phyloP scores from a whole-genome alignment of 2,113 vertebrate genomes.

The Hypocryptadius cinnamomeus region DNA sequence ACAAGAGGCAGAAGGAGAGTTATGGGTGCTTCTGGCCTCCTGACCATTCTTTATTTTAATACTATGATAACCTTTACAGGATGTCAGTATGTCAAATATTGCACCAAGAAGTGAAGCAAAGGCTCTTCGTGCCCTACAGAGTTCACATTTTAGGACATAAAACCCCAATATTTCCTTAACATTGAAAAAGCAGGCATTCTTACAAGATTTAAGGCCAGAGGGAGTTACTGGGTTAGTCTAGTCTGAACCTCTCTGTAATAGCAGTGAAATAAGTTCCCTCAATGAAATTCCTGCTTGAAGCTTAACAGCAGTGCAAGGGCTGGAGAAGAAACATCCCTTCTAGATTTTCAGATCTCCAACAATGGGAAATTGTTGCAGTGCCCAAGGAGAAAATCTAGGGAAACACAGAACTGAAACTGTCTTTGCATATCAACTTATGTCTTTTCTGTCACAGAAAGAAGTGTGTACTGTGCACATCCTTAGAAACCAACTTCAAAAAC shows the following conservation, averaged over 20 bases:
- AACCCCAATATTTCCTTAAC: not conserved
- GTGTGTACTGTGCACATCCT: not conserved
- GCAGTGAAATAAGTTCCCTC: not conserved
- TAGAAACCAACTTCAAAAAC: not conserved
- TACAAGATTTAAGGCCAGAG: not conserved
- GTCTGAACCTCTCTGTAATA: not conserved
- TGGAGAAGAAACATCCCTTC: not conserved
- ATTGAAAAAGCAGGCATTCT: not conserved
- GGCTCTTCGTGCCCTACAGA: not conserved
- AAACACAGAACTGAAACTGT: not conserved
- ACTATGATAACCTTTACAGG: not conserved
- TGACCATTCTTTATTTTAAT: constrained; percentile 31
- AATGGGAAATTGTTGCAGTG: not conserved
- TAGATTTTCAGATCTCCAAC: not conserved
- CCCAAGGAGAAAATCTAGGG: not conserved
- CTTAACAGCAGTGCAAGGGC: not conserved
- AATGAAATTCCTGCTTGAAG: not conserved
- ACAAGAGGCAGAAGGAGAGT: not conserved
- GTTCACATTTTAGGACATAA: not conserved
- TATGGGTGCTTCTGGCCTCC: not conserved
- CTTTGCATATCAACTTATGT: not conserved
- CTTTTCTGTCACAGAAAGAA: not conserved
- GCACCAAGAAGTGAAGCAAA: not conserved
- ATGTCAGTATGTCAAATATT: not conserved
- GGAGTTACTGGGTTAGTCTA: not conserved